Base-by-base conservation (phyloP, 2,888 invertebrate genomes). In the Zaprionus bogoriensis region DNA sequence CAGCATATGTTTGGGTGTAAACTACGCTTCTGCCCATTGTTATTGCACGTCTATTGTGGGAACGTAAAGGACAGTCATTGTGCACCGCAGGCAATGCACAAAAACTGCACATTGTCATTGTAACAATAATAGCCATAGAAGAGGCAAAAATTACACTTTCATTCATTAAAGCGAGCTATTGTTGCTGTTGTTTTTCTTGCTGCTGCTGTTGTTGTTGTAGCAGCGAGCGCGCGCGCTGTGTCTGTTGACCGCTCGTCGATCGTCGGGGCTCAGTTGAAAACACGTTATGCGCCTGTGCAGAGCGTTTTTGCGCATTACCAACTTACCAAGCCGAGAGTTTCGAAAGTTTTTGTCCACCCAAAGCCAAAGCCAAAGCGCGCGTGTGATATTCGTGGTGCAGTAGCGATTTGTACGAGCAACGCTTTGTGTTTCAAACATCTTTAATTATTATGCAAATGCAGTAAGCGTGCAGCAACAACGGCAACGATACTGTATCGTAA, bases 251-350 rank as follows among this genome's bases (percentile, higher is more conserved):
- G 70, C 47, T 55, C 51, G 51, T 17, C 50, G 44, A 71, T 64
- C 71, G 68, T 53, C 54, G 50, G 61, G 30, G 71, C 62, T 84
- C 68, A 81, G 80, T 81, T 81, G 42, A 72, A 81, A 81, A 81
- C 82, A 84, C 78, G 85, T 84, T 84, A 74, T 76, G 76, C 82
- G 78, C 79, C 79, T 76, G 84, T 84, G 78, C 71, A 84, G 80
- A 81, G 84, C 80, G 75, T 77, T 73, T 79, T 83, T 74, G 73
- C 70, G 73, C 67, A 67, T 71, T 57, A 63, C 47, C 41, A 66
- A 72, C 61, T 65, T 71, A 10, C 12, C 50, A 61, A 69, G 59
- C 45, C 59, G 63, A 55, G 51, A 59, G 63, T 74, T 80, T 80
- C 76, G 80, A 80, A 81, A 81, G 85, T 84, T 72, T 64, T 60